phyloP scores from a whole-genome alignment of 2,113 vertebrate genomes.

The Hydrolagus affinis region DNA sequence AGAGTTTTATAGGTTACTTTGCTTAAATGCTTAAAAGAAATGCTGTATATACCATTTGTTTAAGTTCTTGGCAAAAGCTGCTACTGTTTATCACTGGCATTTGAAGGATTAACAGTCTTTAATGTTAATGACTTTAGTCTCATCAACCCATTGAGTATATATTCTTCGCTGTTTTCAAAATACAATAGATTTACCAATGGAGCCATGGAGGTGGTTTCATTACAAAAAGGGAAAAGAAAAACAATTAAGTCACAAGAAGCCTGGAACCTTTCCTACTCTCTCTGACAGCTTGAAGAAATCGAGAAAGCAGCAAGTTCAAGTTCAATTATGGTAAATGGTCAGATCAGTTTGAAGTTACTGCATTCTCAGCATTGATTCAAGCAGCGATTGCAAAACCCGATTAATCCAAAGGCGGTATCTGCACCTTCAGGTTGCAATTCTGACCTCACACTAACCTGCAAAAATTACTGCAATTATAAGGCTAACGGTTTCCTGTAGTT shows the following conservation, averaged over 20 bases:
- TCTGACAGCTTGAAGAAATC: neutral
- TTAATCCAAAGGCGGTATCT: neutral
- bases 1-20: neutral
- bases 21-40: neutral
- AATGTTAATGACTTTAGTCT: neutral
- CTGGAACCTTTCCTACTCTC: neutral
- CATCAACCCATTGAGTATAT: neutral
- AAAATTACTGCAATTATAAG: neutral
- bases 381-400: neutral
- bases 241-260: neutral
- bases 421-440: neutral
- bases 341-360: neutral
- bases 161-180: conserved; percentile 11
- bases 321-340: neutral
- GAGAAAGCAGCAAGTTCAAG: neutral
- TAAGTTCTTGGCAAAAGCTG: neutral
- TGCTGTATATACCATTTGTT: too few species aligned
- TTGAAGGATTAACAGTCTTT: neutral
- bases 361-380: neutral
- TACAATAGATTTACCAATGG: neutral
- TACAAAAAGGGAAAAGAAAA: neutral
- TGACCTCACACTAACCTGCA: neutral
- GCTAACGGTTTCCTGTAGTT: neutral
- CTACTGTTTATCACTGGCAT: neutral
- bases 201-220: neutral